Base-by-base conservation (phyloP, 1,140 invertebrate species). In the Nephila pilipes region DNA sequence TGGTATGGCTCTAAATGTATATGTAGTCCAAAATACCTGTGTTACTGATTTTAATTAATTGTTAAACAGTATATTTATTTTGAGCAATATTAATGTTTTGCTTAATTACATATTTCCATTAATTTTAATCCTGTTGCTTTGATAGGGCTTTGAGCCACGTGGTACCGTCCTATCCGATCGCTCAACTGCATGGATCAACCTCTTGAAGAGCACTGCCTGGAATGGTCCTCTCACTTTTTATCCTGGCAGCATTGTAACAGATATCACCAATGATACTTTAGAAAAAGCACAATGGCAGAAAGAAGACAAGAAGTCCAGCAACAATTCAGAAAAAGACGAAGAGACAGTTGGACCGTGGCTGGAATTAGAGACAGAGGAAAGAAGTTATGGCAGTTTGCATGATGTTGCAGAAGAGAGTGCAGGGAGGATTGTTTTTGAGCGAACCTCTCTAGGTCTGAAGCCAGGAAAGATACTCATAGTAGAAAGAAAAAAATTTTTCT, bases 131-230 rank as follows among this genome's bases (percentile, higher is more conserved):
- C 46, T 46, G 5, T 46, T 83, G 58, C 79, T 22, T 22, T 85
- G 60, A 25, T 80, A 94, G 79, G 98, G 98, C 16, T 99, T 99
- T 96, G 98, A 98, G 95, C 97, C 98, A n/a, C 96, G 98, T 94
- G 98, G 98, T 25, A 99, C 98, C 18, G 95, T 96, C 79, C 96
- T 99, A 94, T 97, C 97, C 25, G 96, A 97, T 95, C 96, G 98
- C 85, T 95, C 98, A 89, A 97, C 97, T 87, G 97, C 98, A 36
- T 99, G 98, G 97, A 96, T 97, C 94, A 98, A 98, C 96, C 96
- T 99, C 65, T 96, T 97, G 80, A 97, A 98, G 94, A 97, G 97
- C 94, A 97, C 97, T 12, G 96, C 96, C 94, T 96, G 97, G 79
- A 97, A 96, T 79, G 97, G 97, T 69, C 95, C 96, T 14, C 96